Base-by-base conservation (phyloP, 2,113 vertebrate species). In the Dryoscopus gambensis region DNA sequence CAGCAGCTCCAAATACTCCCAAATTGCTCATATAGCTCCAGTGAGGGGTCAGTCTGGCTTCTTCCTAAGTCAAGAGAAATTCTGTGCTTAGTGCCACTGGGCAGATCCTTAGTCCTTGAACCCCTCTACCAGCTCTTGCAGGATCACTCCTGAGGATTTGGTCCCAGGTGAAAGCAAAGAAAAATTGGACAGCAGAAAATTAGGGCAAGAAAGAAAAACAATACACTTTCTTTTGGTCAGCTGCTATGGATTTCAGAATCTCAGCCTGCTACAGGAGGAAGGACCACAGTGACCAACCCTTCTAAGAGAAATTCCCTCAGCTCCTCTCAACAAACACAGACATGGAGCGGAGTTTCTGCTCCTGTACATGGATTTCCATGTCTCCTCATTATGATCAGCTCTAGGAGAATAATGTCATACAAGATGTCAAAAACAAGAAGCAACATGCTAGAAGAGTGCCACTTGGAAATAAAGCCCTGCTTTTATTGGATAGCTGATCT, bases 401-500 rank as follows among this genome's bases (percentile, higher is more conserved):
- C 77, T 11, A 50, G 78, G 85, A 96, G 91, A 74, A 82, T 59
- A 88, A 97, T 95, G 88, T 84, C 96, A 96, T 21, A 23, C 13
- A 88, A 84, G 84, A 97, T 96, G 93, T 96, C 97, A 97, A 95
- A 97, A 97, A 71, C 92, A 90, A 96, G 97, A 83, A 94, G 87
- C 90, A 95, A 95, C 94, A 85, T 42, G 71, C 91, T 97, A 95
- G 88, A 92, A 95, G 94, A 95, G 96, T 86, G 59, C 89, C 76
- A 90, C 93, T 96, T 97, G 93, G 97, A 97, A 97, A 97, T 97
- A 94, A 97, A 98, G 83, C 90, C 71, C 84, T 95, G 89, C 75
- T 97, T 98, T 97, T 97, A 96, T 52, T 97, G 94, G 95, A 84
- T 86, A 93, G 92, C 82, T 96, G 91, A 97, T 97, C 96, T 96